Conservation (phyloP, 2,113 vertebrate genomes). For the Eudyptes chrysolophus region DNA sequence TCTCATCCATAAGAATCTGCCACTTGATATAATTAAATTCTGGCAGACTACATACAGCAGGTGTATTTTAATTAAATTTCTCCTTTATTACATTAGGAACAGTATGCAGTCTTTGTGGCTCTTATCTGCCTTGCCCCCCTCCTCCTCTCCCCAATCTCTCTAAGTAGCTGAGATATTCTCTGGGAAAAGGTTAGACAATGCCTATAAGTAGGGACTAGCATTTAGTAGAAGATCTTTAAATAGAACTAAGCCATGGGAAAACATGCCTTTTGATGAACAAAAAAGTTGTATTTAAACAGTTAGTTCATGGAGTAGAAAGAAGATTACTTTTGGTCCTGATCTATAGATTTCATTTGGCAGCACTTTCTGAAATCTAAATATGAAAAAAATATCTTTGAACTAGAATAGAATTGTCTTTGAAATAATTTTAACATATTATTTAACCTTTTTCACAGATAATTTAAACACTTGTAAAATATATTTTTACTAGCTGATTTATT, state of each 20-base stretch:
- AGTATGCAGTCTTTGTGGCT: not conserved
- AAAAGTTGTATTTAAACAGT: not conserved
- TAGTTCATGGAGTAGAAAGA: not conserved
- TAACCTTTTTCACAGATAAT: not conserved
- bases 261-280: not conserved
- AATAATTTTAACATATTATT: not conserved
- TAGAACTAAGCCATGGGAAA: not conserved
- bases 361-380: not conserved
- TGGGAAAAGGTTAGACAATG: not conserved
- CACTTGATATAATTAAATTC: constrained; percentile 26
- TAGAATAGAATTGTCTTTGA: not conserved
- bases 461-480: not conserved
- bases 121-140: not conserved
- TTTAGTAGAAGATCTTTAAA: not conserved
- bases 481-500: not conserved
- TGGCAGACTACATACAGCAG: not conserved
- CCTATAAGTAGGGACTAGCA: not conserved
- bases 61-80: constrained; percentile 59
- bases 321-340: not conserved
- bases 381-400: not conserved
- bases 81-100: not conserved
- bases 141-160: not conserved
- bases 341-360: not conserved
- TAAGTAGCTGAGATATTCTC: not conserved
- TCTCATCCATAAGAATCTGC: not conserved